phyloP scores from a whole-genome alignment of 2,113 vertebrate species.

The Mystacornis crossleyi region DNA sequence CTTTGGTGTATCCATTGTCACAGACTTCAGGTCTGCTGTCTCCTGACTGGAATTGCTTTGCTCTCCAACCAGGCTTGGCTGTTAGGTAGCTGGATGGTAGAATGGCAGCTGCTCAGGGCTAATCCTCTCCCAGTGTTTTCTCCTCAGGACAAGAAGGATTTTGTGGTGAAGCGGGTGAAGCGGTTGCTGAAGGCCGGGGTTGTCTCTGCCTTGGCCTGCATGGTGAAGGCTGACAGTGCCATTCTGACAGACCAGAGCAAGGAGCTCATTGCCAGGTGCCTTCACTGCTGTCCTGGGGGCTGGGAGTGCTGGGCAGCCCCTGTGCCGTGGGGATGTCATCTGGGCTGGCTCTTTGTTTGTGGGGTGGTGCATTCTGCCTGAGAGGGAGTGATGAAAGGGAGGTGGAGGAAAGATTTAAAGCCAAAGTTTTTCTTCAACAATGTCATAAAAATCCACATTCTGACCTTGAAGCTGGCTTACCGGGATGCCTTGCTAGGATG shows the following conservation, averaged over 20 bases:
- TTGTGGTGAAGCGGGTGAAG: conserved; percentile 88
- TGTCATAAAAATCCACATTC: background rate
- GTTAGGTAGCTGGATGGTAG: background rate
- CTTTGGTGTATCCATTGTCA: background rate
- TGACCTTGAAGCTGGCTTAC: background rate
- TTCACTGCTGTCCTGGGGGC: background rate
- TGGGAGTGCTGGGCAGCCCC: background rate
- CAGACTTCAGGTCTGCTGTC: background rate
- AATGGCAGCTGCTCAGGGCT: background rate
- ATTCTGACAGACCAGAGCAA: conserved; percentile 93
- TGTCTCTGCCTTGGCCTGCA: conserved; percentile 87
- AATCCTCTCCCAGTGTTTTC: background rate
- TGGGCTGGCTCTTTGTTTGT: background rate
- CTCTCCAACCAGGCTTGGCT: background rate
- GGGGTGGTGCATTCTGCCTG: background rate
- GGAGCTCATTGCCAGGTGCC: conserved; percentile 90
- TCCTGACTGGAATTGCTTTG: background rate
- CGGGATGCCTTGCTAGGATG: background rate
- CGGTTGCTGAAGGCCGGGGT: conserved; percentile 87
- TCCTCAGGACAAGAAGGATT: conserved; percentile 95
- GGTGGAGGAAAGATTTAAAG: background rate
- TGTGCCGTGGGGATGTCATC: background rate
- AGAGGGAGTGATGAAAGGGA: background rate
- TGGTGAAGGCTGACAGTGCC: conserved; percentile 92
- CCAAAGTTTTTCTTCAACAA: background rate